Base-by-base conservation (phyloP, 2,888 invertebrate species). In the Caradrina clavipalpis region DNA sequence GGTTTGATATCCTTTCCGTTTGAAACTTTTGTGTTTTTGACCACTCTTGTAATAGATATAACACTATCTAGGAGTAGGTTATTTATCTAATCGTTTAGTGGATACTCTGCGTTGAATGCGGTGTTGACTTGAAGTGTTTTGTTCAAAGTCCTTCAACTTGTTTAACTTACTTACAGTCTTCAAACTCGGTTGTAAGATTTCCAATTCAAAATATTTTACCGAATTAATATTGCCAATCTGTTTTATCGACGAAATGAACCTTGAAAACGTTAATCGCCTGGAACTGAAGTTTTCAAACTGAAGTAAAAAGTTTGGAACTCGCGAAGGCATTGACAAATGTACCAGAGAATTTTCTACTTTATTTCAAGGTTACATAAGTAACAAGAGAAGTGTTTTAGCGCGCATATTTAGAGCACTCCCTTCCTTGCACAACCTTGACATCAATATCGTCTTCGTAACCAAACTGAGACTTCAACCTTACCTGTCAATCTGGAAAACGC, bases 381-480 rank as follows among this genome's bases (percentile, higher is more conserved):
- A 76, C 45, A 76, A 47, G 57, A 69, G 7, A 47, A 69, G 55
- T 60, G 19, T 71, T 50, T 45, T 50, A 21, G 21, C 39, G 26
- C 19, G 49, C 35, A 45, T 17, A 55, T 67, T 63, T 42, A 58
- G 47, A 75, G 15, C 58, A 62, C 42, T 60, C 42, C 39, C 39
- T 21, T 19, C 35, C 31, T 51, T 21, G 39, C 13, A 50, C 21
- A 49, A 62, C 76, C 80, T 80, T 79, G 80, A 62, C 76, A 75
- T 35, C n/a, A 42, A 59, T 80, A 58, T 57, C 61, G 39, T 75
- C 54, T 58, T 76, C 26, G n/a, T 21, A 75, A 50, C 53, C 11
- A 47, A 65, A 73, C 60, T 53, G 45, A 57, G 45, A n/a, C 21
- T 59, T 59, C 55, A 76, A 81, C 81, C 78, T 81, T 59, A 56